These are phyloP conservation scores for Napeogenes inachia DNA, from an alignment of 2,888 invertebrate species.

Conservation along the genomic window DNA sequence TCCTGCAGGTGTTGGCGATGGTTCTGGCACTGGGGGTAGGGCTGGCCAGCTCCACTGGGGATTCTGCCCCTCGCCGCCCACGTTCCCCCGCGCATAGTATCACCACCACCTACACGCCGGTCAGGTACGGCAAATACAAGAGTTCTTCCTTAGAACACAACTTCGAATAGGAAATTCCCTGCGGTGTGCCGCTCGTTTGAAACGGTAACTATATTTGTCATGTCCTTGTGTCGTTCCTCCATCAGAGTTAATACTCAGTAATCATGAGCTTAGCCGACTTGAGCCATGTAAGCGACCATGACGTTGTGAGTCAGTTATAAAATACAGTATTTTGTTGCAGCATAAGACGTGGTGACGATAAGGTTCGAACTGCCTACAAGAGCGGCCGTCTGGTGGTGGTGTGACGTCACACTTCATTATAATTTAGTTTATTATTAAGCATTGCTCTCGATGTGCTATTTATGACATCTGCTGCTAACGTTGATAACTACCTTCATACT, in stretches of 20 bases:
- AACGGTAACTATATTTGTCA: no score
- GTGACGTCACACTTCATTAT: conserved; percentile 17
- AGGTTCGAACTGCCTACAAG: conserved; percentile 29
- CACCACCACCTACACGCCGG: conserved; percentile 26
- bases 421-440: neutral
- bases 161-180: no score
- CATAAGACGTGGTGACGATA: conserved; percentile 26
- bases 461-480: no score
- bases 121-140: conserved; percentile 21
- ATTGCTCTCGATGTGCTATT: neutral
- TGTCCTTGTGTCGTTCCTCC: no score
- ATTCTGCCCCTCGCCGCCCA: conserved; percentile 33
- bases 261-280: no score
- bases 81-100: conserved; percentile 20
- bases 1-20: conserved; percentile 32
- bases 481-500: no score
- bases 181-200: no score
- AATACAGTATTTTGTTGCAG: conserved; percentile 1
- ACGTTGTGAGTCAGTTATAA: no score
- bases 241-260: no score
- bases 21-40: conserved; percentile 31
- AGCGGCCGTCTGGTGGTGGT: conserved; percentile 34
- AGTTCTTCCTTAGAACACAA: no score
- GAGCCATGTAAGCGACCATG: no score
- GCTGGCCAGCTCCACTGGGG: conserved; percentile 48